phyloP scores from a whole-genome alignment of 2,888 invertebrate species.

The Pachycephus smyrnensis region DNA sequence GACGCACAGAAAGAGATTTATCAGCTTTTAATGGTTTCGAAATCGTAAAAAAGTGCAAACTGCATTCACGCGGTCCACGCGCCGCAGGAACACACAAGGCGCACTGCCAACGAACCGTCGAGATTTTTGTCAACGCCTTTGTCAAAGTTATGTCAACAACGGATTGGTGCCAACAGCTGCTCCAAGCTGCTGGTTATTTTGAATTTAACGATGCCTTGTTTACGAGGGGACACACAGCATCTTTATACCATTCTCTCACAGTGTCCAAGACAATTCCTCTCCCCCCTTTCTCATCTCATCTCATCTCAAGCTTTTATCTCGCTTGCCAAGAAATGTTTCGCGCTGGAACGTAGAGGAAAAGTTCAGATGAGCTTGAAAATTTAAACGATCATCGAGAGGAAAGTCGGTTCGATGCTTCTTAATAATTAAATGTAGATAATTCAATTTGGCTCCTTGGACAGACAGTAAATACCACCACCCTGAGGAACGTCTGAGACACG shows the following conservation, averaged over 20 bases:
- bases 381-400: not conserved
- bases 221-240: constrained; percentile 42
- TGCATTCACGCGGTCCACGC: constrained; percentile 6
- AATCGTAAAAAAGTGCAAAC: constrained; percentile 53
- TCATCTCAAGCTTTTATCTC: not conserved
- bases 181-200: constrained; percentile 58
- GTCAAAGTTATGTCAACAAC: constrained; percentile 64
- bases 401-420: constrained; percentile 28
- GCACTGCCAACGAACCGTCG: constrained; percentile 13
- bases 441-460: constrained; percentile 43
- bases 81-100: not conserved
- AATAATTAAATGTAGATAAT: constrained; percentile 45
- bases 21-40: constrained; percentile 59
- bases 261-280: not conserved
- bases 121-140: constrained; percentile 65
- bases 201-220: constrained; percentile 61
- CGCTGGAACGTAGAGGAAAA: not conserved
- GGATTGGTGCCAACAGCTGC: constrained; percentile 60
- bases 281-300: not conserved
- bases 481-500: constrained; percentile 49
- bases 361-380: not conserved
- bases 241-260: not conserved
- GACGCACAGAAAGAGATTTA: constrained; percentile 42
- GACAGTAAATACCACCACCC: constrained; percentile 30
- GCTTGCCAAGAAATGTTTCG: not conserved